Conservation (phyloP, 2,888 invertebrate genomes). For the Nomada ferruginata region DNA sequence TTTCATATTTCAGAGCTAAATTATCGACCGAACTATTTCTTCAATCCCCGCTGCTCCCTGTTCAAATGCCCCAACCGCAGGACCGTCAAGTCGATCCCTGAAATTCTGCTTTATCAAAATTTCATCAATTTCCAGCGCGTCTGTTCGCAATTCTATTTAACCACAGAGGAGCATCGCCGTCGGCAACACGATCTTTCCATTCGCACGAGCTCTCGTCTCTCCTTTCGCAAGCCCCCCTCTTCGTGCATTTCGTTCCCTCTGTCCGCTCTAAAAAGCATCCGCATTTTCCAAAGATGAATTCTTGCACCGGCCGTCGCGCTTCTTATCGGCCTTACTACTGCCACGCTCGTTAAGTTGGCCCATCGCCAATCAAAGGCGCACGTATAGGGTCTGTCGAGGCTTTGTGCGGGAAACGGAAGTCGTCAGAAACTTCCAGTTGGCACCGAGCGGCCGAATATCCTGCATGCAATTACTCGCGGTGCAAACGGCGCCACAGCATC, state of each 20-base stretch:
- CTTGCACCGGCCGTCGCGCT: conserved; percentile 37
- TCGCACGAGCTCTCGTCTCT: background rate
- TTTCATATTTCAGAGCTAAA: background rate
- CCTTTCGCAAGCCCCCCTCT: background rate
- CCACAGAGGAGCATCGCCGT: background rate
- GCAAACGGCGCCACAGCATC: conserved; percentile 52
- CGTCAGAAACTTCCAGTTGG: conserved; percentile 77
- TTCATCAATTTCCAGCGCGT: conserved; percentile 27
- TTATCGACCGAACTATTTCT: background rate
- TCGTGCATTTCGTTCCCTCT: background rate
- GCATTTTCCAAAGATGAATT: conserved; percentile 57
- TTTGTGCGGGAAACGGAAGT: conserved; percentile 69
- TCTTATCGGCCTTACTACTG: conserved; percentile 64
- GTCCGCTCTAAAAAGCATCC: conserved; percentile 30
- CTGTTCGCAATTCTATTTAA: conserved; percentile 13
- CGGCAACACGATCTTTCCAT: background rate
- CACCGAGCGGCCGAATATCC: conserved; percentile 71
- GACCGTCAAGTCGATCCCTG: background rate
- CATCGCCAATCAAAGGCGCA: conserved; percentile 65
- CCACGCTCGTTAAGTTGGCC: conserved; percentile 68
- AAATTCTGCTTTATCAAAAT: conserved; percentile 14
- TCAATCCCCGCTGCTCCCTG: background rate
- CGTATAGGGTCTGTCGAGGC: conserved; percentile 29
- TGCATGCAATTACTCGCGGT: conserved; percentile 68
- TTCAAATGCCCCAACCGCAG: background rate